Evolutionary conservation across 2,113 vertebrate genomes (phyloP).

Genomic region (Cinclus cinclus): DNA sequence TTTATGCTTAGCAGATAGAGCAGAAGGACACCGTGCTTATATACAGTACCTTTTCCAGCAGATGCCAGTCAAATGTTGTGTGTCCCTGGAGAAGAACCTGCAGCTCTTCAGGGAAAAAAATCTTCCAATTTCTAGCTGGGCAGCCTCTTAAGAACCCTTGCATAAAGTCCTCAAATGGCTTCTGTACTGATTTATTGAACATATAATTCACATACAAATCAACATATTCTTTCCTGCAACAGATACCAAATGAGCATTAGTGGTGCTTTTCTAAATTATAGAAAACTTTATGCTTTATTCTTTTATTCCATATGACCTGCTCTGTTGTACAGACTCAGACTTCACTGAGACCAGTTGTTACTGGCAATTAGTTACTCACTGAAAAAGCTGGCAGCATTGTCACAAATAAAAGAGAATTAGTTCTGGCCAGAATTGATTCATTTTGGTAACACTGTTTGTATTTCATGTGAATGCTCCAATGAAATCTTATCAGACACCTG

Average conservation of each 20-base stretch:
- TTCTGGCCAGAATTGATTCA: neutral
- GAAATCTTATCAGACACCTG: neutral
- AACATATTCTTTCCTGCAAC: slow-evolving; percentile 68
- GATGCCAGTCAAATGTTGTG: slow-evolving; percentile 46
- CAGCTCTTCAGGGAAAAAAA: slow-evolving; percentile 69
- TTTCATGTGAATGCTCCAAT: neutral
- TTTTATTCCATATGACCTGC: neutral
- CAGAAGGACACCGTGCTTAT: neutral
- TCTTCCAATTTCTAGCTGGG: slow-evolving; percentile 43
- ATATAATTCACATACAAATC: slow-evolving; percentile 67
- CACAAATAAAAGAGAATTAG: neutral
- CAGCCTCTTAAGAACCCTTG: slow-evolving; percentile 68
- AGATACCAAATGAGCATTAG: neutral
- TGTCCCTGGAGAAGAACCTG: slow-evolving; percentile 55
- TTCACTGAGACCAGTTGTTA: neutral
- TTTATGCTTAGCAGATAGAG: neutral
- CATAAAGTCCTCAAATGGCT: slow-evolving; percentile 62
- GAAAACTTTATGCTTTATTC: neutral
- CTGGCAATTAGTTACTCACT: neutral
- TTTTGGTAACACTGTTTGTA: neutral
- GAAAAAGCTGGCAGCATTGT: neutral
- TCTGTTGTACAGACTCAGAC: neutral
- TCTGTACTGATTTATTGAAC: slow-evolving; percentile 58
- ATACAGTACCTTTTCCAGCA: slow-evolving; percentile 54
- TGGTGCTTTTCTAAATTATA: neutral